These are phyloP conservation scores for Ceratina calcarata DNA, from an alignment of 1,140 invertebrate genomes.

Conservation along the genomic window DNA sequence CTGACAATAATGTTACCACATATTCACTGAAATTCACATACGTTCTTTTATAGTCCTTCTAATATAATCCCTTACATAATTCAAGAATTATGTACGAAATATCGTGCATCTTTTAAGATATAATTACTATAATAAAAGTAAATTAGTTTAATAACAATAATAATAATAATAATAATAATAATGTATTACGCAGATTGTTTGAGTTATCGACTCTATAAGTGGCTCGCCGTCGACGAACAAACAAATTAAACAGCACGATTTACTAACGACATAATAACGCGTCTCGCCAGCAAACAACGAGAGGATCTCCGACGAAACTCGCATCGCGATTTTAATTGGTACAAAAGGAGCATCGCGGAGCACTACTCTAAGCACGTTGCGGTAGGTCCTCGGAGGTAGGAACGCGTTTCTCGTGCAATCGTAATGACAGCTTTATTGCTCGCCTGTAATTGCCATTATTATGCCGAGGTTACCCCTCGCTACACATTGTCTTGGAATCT, in stretches of 20 bases:
- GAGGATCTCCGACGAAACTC: background rate
- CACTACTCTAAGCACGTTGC: constrained; percentile 54
- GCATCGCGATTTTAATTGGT: background rate
- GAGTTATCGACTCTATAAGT: background rate
- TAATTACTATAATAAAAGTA: no score
- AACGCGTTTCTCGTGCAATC: constrained; percentile 55
- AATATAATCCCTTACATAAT: no score
- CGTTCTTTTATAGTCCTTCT: no score
- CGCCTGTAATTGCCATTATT: constrained; percentile 45
- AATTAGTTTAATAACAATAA: background rate
- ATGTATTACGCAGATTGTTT: background rate
- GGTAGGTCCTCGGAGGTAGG: constrained; percentile 61
- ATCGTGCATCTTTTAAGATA: no score
- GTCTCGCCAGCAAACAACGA: background rate
- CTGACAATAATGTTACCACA: no score
- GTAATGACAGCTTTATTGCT: constrained; percentile 61
- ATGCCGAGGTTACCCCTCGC: constrained; percentile 15
- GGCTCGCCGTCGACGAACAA: background rate
- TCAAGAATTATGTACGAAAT: no score
- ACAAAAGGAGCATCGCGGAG: background rate
- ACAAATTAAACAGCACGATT: background rate
- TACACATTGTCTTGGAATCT: constrained; percentile 6
- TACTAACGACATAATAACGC: constrained; percentile 10
- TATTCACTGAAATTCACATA: no score
- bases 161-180: background rate